Percentiles rank a stretch among this genome's conserved stretches.
These are phyloP conservation scores for Bacillus rossius DNA, from an alignment of 1,140 invertebrate species.

Conservation along the genomic window DNA sequence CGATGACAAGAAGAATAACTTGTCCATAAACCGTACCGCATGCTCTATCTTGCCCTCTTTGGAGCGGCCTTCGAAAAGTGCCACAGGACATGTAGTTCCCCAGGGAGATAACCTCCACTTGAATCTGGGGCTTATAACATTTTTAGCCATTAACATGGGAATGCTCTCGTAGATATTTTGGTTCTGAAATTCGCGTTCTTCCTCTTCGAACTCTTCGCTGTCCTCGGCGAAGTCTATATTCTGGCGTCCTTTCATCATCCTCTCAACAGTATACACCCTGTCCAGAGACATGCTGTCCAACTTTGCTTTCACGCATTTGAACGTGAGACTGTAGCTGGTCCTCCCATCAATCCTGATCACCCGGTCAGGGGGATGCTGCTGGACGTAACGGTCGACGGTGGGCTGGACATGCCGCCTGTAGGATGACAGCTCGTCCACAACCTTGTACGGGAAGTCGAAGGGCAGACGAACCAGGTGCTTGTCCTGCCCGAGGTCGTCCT, in stretches of 20 bases:
- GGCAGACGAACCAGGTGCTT: too few species aligned
- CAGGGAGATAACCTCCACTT: constrained; percentile 46
- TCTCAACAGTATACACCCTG: constrained; percentile 26
- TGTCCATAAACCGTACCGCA: constrained; percentile 51
- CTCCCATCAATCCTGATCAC: constrained; percentile 51
- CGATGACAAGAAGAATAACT: constrained; percentile 50
- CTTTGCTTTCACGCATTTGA: constrained; percentile 41
- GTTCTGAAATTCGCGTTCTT: constrained; percentile 5
- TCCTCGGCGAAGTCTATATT: constrained; percentile 15
- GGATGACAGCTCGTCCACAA: too few species aligned
- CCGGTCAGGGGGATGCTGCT: not conserved
- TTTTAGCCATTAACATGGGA: constrained; percentile 26
- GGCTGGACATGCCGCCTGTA: too few species aligned
- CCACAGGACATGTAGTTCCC: constrained; percentile 52
- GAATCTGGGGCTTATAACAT: constrained; percentile 29
- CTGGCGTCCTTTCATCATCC: not conserved
- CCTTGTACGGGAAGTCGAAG: too few species aligned
- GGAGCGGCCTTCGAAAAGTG: constrained; percentile 44
- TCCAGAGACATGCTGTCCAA: constrained; percentile 39
- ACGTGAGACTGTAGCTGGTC: constrained; percentile 38
- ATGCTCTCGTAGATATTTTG: constrained; percentile 32
- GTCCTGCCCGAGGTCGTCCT: too few species aligned
- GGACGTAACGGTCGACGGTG: too few species aligned
- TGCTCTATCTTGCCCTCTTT: constrained; percentile 42
- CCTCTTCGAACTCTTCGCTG: constrained; percentile 11